Evolutionary conservation across 2,797 vertebrate genomes (phyloP).

Genomic region (Scleropages formosus): DNA sequence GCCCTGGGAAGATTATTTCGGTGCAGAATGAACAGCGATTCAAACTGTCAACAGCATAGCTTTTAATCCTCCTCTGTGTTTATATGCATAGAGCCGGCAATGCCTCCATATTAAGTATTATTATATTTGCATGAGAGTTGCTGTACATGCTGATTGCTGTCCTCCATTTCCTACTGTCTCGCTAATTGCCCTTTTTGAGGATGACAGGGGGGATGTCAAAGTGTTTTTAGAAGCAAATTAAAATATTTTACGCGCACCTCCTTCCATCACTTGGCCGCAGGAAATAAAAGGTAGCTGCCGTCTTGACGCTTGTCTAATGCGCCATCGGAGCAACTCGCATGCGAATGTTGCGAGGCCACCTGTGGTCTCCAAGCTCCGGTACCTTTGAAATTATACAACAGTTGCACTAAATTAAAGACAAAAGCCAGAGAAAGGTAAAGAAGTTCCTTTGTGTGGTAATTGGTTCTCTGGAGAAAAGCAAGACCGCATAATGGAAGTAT

Average conservation of each 20-base stretch:
- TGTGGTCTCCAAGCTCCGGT: neutral
- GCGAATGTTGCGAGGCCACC: neutral
- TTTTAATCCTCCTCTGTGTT: neutral
- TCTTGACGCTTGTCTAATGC: no score
- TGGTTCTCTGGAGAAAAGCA: slow-evolving; percentile 64
- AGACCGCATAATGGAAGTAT: slow-evolving; percentile 57
- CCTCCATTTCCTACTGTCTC: no score
- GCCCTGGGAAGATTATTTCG: slow-evolving; percentile 57
- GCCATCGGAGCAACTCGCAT: neutral
- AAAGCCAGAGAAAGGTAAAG: slow-evolving; percentile 38
- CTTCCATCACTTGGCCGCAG: neutral
- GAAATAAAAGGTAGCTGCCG: neutral
- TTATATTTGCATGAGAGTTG: neutral
- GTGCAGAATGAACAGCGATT: slow-evolving; percentile 52
- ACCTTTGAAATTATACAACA: neutral
- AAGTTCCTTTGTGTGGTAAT: slow-evolving; percentile 62
- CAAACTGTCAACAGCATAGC: slow-evolving; percentile 39
- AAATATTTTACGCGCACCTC: neutral
- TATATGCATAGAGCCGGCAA: neutral
- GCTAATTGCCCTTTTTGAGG: neutral
- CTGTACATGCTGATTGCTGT: neutral
- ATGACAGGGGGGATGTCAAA: neutral
- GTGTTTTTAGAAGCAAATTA: neutral
- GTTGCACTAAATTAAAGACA: neutral
- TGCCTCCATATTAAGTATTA: neutral